Conservation (phyloP, 1,140 invertebrate genomes). For the Trachymyrmex cornetzi region DNA sequence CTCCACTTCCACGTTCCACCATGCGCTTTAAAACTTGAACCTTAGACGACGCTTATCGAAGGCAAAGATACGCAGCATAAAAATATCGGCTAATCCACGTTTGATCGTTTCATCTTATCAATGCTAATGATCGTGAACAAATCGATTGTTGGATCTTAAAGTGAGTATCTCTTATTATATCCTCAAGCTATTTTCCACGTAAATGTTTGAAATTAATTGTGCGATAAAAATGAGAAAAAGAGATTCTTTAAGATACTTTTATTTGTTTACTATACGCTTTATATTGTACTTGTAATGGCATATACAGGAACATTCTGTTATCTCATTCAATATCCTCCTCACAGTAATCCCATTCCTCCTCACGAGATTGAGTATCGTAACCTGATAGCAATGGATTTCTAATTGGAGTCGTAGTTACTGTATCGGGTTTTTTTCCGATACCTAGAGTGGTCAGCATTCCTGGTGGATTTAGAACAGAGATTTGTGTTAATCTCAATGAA, state of each 20-base stretch:
- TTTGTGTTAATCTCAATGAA: constrained; percentile 25
- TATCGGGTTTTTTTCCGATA: constrained; percentile 14
- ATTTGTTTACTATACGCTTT: constrained; percentile 23
- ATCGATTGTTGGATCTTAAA: not conserved
- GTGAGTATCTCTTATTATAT: not conserved
- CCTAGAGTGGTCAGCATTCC: constrained; percentile 18
- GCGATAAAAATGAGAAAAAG: not conserved
- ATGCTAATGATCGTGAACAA: not conserved
- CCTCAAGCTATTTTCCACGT: not conserved
- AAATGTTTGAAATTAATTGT: not conserved
- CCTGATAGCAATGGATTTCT: not conserved
- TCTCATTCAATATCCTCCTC: constrained; percentile 28
- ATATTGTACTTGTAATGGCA: not conserved
- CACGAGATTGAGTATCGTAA: not conserved
- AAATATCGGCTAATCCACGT: not conserved
- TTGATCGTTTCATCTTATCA: not conserved
- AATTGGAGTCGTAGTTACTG: not conserved
- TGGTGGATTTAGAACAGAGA: constrained; percentile 16
- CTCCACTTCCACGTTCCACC: not conserved
- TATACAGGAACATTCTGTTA: not conserved
- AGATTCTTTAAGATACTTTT: not conserved
- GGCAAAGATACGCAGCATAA: not conserved
- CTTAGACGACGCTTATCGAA: constrained; percentile 13
- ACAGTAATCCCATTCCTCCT: constrained; percentile 42
- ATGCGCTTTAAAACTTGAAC: constrained; percentile 30